Conservation (phyloP, 2,113 vertebrate genomes). For the Choloepus hoffmanni region DNA sequence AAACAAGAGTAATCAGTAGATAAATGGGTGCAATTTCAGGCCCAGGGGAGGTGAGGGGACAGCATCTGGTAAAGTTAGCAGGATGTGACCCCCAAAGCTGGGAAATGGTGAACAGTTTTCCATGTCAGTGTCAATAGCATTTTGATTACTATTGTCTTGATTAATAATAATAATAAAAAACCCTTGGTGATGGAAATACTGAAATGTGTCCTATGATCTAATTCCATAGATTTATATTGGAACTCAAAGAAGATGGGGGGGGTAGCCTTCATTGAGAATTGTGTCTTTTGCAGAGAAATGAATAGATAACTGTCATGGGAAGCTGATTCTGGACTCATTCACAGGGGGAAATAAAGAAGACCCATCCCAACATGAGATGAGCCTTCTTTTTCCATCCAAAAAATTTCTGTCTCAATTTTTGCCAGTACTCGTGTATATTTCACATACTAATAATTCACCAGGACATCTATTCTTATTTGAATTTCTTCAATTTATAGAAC, state of each 20-base stretch:
- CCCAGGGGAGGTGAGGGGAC: too few species aligned
- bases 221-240: background rate
- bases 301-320: background rate
- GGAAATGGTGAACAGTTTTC: background rate
- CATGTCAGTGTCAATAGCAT: background rate
- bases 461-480: background rate
- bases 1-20: background rate
- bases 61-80: background rate
- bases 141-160: background rate
- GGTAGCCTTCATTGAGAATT: background rate
- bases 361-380: background rate
- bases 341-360: background rate
- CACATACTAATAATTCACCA: background rate
- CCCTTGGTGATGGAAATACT: background rate
- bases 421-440: background rate
- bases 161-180: background rate
- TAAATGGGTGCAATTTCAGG: background rate
- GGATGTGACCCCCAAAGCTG: background rate
- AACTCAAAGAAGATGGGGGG: background rate
- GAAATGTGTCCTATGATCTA: background rate
- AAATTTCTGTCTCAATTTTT: background rate
- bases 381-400: background rate
- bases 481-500: background rate
- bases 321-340: background rate
- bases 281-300: background rate